Base-by-base conservation (phyloP, 2,888 invertebrate species). In the Lamellibrachia columna region DNA sequence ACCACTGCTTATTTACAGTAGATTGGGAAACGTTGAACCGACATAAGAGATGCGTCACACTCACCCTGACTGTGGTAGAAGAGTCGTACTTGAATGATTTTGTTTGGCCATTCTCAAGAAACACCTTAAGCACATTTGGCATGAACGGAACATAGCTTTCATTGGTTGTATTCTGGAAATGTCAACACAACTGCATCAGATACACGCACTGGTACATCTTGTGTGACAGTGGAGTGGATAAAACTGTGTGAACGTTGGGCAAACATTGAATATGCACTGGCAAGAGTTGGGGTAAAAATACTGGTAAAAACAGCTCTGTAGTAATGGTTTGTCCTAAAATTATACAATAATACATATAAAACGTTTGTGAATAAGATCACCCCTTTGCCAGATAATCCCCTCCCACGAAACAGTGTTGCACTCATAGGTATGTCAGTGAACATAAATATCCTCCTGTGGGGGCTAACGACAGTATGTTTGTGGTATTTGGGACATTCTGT, bases 71-170 rank as follows among this genome's bases (percentile, higher is more conserved):
- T 0, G 98, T 98, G 52, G 99, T 99, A 94, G 98, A 98, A 92
- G 98, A 98, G 97, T 99, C 98, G 96, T 99, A 99, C 96, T 99
- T 99, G 97, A 99, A 99, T 90, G 98, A 98, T 96, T 98, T 98
- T 22, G 99, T 99, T 96, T 99, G 99, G 9, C 99, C 99, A 96
- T 99, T 99, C 97, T 99, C 99, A 92, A 99, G 97, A 96, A 98
- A 99, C 11, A 99, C 99, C 97, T 99, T 99, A 92, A 99, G 97
- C 91, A 99, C 99, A 97, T 99, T 99, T 92, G 99, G 99, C 98
- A 99, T 98, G 91, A 98, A 98, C 55, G 98, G 98, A 90, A 98
- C 97, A 96, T 98, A 98, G 94, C 98, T 96, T 94, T 96, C 96
- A 93, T 95, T 95, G 3, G 98, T 98, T 92, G 98, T 98, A 6